Base-by-base conservation (phyloP, 2,797 vertebrate genomes). In the Ambastaia sidthimunki region DNA sequence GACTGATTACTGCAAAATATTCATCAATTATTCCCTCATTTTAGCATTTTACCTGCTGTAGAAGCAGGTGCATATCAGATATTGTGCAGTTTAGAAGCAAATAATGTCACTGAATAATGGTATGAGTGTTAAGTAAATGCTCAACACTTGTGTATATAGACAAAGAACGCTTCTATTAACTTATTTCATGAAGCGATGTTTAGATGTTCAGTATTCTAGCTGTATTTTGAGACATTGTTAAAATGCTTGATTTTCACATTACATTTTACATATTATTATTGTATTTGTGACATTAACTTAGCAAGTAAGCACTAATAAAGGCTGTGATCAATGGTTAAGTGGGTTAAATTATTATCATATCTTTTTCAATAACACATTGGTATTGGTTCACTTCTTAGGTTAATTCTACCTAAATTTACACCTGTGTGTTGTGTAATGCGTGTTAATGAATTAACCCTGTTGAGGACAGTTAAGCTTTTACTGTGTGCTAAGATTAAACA, bases 391-490 rank as follows among this genome's bases (percentile, higher is more conserved):
- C 25, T 44, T 10, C 41, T 44, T 44, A 44, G 41, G 41, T 19
- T 76, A 44, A 76, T 76, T 76, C 16, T 68, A 12, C 21, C 63
- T 76, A 59, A 31, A 19, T 69, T 47, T 69, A 59, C 52, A 69
- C 50, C 13, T 41, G 10, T 18, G 7, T 63, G n/a, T 76, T 48
- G 15, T 11, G 16, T 47, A 76, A 68, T 15, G 7, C 55, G 47
- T 50, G 50, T 77, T 77, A 68, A 76, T 68, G 10, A 16, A 48
- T 59, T 57, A 77, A 48, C 75, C 52, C 75, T 47, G 21, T 77
- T 54, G 9, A 7, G 0, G 23, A 57, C 21, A 59, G 63, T 77
- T 69, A 69, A 69, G 52, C 21, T 77, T 57, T 4, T 34, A 55
- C 21, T 25, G 62, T 76, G 31, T 55, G 47, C 47, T 19, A 18